Percentiles rank a stretch among this genome's conserved stretches.
These are phyloP conservation scores for Chrosomus eos DNA, from an alignment of 2,797 vertebrate species.

Conservation along the genomic window DNA sequence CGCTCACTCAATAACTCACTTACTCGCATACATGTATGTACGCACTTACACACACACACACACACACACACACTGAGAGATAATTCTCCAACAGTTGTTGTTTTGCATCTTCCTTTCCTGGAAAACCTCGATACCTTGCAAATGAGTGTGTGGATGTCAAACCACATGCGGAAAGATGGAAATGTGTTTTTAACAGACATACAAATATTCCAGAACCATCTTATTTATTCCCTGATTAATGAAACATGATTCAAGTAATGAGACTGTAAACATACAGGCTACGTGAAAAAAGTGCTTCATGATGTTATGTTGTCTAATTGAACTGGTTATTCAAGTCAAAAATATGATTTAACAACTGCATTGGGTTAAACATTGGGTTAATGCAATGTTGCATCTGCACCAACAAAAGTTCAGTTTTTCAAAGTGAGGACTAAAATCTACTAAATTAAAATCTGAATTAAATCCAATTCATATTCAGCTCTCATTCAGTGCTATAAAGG, in stretches of 20 bases:
- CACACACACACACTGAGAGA: neutral
- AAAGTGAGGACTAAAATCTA: neutral
- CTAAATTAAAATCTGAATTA: neutral
- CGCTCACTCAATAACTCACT: too few relatives aligned
- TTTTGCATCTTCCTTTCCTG: slow-evolving; percentile 43
- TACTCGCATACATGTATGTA: neutral
- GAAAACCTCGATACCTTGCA: slow-evolving; percentile 24
- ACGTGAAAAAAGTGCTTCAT: neutral
- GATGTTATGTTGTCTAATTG: neutral
- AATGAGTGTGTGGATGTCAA: neutral
- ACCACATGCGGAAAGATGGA: neutral
- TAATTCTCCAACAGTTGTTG: neutral
- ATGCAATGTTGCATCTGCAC: too few relatives aligned
- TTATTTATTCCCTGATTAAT: neutral
- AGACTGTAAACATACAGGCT: neutral
- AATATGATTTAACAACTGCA: neutral
- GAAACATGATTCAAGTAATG: neutral
- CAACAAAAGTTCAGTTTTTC: neutral
- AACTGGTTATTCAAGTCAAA: neutral
- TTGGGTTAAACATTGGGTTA: too few relatives aligned
- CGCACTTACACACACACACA: too few relatives aligned
- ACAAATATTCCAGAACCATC: neutral
- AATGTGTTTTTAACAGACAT: neutral
- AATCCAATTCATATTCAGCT: neutral
- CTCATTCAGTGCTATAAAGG: neutral